phyloP scores from a whole-genome alignment of 2,113 vertebrate genomes.

The Phylloscopus trochilus region DNA sequence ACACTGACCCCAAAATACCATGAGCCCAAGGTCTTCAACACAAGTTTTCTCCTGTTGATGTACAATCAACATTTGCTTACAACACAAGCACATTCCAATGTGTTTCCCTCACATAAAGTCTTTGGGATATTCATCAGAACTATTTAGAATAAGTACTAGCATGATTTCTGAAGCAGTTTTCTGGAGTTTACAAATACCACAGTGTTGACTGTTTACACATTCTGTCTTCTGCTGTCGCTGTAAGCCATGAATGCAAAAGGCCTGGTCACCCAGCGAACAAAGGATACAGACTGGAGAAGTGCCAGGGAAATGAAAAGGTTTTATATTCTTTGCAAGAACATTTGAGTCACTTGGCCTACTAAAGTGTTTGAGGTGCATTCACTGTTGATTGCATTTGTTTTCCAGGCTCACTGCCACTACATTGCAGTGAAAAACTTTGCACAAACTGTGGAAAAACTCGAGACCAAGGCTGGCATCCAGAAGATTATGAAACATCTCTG shows the following conservation, averaged over 20 bases:
- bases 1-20: not conserved
- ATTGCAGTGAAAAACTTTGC: constrained; percentile 70
- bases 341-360: constrained; percentile 36
- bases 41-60: not conserved
- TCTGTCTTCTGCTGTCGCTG: not conserved
- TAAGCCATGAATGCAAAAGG: constrained; percentile 8
- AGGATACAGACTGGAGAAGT: constrained; percentile 1
- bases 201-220: not conserved
- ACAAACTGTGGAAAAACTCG: constrained; percentile 57
- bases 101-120: not conserved
- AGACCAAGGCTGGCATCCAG: constrained; percentile 58
- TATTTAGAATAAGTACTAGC: not conserved
- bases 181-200: not conserved
- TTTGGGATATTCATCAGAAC: not conserved
- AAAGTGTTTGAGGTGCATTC: constrained; percentile 18
- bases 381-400: constrained; percentile 34
- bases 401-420: constrained; percentile 77
- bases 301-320: constrained; percentile 47
- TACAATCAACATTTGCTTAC: not conserved
- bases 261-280: not conserved
- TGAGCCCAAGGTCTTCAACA: not conserved
- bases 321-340: constrained; percentile 11
- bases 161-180: not conserved
- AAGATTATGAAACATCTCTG: constrained; percentile 73
- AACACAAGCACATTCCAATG: not conserved